These are phyloP conservation scores for Wiebesia pumilae DNA, from an alignment of 1,140 invertebrate species.

Conservation along the genomic window DNA sequence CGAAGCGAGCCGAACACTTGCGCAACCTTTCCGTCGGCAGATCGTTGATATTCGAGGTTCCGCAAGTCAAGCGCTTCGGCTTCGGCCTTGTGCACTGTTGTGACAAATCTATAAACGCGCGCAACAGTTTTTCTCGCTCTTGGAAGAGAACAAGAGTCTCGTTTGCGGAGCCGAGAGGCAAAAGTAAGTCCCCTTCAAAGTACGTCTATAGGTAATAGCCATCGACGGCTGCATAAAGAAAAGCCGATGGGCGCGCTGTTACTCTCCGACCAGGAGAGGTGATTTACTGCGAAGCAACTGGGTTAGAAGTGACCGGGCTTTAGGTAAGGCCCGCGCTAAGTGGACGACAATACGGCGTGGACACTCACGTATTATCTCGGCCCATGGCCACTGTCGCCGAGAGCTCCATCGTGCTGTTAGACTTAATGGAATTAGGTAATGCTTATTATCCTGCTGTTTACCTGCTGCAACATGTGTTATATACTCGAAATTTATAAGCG, in stretches of 20 bases:
- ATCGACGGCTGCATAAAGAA: neutral
- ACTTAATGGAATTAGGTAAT: slow-evolving; percentile 40
- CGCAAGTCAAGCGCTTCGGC: neutral
- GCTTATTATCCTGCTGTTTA: neutral
- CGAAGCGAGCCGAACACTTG: neutral
- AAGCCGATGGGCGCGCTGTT: slow-evolving; percentile 20
- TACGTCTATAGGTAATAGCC: neutral
- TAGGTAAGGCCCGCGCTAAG: slow-evolving; percentile 54
- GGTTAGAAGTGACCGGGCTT: slow-evolving; percentile 57
- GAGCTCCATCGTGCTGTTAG: neutral
- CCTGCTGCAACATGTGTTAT: slow-evolving; percentile 2
- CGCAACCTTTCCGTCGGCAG: slow-evolving; percentile 37
- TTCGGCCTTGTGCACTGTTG: neutral
- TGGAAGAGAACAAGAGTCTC: neutral
- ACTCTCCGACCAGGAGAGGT: slow-evolving; percentile 51
- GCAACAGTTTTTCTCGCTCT: neutral
- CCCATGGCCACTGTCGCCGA: neutral
- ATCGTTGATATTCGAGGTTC: neutral
- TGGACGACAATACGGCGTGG: slow-evolving; percentile 55
- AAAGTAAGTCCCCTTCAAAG: neutral
- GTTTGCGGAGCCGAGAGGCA: neutral
- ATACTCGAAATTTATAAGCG: neutral
- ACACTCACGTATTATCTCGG: slow-evolving; percentile 60
- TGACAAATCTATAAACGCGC: slow-evolving; percentile 13
- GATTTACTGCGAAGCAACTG: slow-evolving; percentile 68